Conservation (phyloP, 1,140 invertebrate genomes). For the Lepidotrigona ventralis region DNA sequence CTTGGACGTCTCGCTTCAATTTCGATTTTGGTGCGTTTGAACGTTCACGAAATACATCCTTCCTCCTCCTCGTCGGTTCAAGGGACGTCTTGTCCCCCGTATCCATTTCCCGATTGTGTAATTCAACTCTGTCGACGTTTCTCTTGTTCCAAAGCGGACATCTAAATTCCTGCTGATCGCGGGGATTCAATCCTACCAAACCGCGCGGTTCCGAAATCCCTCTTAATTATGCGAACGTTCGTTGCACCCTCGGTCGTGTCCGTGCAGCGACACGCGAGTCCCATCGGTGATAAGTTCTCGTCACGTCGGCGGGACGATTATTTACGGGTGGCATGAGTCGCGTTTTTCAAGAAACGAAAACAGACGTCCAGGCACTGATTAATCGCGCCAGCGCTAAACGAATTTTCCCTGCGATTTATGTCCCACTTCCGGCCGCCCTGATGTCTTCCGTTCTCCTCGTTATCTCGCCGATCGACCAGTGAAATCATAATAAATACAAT, state of each 20-base stretch:
- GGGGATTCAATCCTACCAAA: background rate
- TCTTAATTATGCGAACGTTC: background rate
- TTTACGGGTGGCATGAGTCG: background rate
- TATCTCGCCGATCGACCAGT: no score
- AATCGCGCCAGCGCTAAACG: background rate
- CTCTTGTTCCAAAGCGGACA: background rate
- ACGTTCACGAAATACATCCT: no score
- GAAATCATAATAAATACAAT: no score
- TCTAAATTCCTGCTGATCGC: background rate
- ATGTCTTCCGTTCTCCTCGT: no score
- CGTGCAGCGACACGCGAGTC: background rate
- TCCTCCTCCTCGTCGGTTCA: no score
- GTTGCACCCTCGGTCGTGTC: background rate
- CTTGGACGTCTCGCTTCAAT: no score
- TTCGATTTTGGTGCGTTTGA: no score
- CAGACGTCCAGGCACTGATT: background rate
- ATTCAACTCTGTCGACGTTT: background rate
- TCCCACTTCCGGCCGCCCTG: no score
- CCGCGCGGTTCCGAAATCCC: background rate
- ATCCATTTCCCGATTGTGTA: background rate
- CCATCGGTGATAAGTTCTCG: background rate
- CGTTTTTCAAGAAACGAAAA: slow-evolving; percentile 1
- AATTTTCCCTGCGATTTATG: background rate
- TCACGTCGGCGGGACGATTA: background rate
- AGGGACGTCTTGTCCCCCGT: background rate